These are phyloP conservation scores for Corvus cornix DNA, from an alignment of 2,113 vertebrate species.

Conservation along the genomic window DNA sequence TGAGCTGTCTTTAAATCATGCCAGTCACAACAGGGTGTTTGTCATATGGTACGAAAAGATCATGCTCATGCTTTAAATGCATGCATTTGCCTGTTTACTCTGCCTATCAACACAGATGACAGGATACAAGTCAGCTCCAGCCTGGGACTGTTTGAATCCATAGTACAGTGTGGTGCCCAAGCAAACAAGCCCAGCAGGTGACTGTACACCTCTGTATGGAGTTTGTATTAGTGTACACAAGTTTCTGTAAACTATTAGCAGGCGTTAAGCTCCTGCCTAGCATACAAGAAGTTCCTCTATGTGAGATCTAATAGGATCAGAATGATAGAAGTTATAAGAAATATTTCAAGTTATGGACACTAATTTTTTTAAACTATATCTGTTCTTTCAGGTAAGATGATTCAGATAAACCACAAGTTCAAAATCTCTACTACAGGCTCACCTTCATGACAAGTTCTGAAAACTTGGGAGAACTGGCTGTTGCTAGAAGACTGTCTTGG, in stretches of 20 bases:
- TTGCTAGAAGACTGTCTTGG: slow-evolving; percentile 91
- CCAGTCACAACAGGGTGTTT: background rate
- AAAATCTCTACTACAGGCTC: slow-evolving; percentile 22
- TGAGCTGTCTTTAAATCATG: background rate
- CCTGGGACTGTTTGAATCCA: background rate
- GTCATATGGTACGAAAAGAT: background rate
- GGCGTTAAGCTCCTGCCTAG: background rate
- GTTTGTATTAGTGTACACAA: background rate
- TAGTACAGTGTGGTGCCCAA: background rate
- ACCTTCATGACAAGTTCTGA: slow-evolving; percentile 98
- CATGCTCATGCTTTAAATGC: background rate
- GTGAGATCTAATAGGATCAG: background rate
- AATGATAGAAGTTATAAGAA: background rate
- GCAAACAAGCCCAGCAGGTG: background rate
- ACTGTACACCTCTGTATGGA: background rate
- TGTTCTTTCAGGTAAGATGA: background rate
- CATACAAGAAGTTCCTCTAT: background rate
- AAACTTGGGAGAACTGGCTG: slow-evolving; percentile 89
- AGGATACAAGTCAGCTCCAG: background rate
- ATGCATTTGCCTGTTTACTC: background rate
- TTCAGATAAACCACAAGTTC: background rate
- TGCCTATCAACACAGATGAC: background rate
- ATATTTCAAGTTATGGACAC: background rate
- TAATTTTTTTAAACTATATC: background rate
- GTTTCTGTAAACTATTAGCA: background rate